phyloP scores from a whole-genome alignment of 2,113 vertebrate species.

The Stomatorhinus ivindoensis region DNA sequence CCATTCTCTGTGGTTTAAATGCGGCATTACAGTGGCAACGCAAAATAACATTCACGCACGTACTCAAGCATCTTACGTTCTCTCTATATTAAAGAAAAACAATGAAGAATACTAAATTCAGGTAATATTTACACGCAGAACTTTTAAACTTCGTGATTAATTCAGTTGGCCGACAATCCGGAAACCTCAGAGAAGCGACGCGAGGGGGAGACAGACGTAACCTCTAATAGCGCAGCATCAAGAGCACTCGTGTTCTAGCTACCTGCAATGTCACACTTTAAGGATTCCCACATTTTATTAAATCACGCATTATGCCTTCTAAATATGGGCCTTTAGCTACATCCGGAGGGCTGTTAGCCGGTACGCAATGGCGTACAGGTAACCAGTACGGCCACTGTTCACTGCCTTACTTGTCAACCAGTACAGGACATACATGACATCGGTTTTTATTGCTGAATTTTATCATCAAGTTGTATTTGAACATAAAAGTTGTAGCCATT shows the following conservation, averaged over 20 bases:
- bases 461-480: neutral
- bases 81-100: neutral
- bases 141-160: neutral
- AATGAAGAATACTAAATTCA: neutral
- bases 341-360: neutral
- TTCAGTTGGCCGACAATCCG: neutral
- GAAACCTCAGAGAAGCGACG: neutral
- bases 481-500: neutral
- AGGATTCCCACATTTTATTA: neutral
- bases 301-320: neutral
- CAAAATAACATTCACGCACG: neutral
- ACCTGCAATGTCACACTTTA: neutral
- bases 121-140: neutral
- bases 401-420: neutral
- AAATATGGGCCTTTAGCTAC: neutral
- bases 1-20: neutral
- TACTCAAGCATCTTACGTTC: neutral
- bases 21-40: neutral
- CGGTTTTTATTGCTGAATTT: neutral
- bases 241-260: neutral
- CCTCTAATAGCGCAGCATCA: neutral
- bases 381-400: neutral
- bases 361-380: neutral
- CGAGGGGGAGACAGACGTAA: neutral
- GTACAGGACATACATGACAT: neutral